Evolutionary conservation across 2,888 invertebrate species (phyloP).

Genomic region (Synanthedon tipuliformis): DNA sequence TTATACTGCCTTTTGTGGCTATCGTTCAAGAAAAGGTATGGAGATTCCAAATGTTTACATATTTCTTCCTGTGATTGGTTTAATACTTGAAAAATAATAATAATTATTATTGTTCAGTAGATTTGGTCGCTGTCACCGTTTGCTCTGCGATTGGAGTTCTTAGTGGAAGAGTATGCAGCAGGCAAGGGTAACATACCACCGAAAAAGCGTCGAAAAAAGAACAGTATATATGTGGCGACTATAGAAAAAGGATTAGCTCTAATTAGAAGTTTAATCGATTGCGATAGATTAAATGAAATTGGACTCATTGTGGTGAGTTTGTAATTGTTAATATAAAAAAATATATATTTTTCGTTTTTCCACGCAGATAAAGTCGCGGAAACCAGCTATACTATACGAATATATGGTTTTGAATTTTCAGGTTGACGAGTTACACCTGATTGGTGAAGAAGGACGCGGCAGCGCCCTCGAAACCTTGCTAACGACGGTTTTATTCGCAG

Average conservation of each 20-base stretch:
- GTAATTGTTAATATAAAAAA: no score
- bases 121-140: slow-evolving; percentile 87
- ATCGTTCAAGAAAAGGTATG: slow-evolving; percentile 96
- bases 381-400: no score
- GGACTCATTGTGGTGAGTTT: slow-evolving; percentile 75
- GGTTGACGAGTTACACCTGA: slow-evolving; percentile 93
- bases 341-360: neutral
- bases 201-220: slow-evolving; percentile 77
- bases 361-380: neutral
- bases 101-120: slow-evolving; percentile 45
- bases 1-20: slow-evolving; percentile 94
- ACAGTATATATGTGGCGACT: slow-evolving; percentile 89
- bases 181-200: slow-evolving; percentile 92
- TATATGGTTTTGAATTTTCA: slow-evolving; percentile 10
- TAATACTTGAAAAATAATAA: neutral
- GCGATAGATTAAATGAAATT: slow-evolving; percentile 77
- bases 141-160: slow-evolving; percentile 86
- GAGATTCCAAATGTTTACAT: no score
- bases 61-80: neutral
- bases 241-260: slow-evolving; percentile 94
- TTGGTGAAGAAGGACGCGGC: slow-evolving; percentile 90
- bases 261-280: slow-evolving; percentile 86
- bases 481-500: slow-evolving; percentile 79
- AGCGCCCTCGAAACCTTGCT: slow-evolving; percentile 86
- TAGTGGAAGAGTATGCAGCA: slow-evolving; percentile 95